Base-by-base conservation (phyloP, 2,797 vertebrate species). In the Clamator glandarius region DNA sequence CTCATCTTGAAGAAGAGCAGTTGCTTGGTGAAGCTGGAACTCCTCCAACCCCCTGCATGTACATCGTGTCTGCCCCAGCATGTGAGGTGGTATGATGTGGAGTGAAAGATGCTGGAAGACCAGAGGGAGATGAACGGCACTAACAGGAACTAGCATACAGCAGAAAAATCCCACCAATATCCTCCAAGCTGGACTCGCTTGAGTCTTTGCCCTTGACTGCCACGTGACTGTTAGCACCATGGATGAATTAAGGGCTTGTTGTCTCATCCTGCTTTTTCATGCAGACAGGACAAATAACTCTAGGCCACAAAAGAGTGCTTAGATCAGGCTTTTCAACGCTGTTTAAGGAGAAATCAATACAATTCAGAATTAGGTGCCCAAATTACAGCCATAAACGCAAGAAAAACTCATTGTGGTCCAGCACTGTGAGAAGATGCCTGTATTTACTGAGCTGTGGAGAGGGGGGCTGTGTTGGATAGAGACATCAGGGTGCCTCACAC, bases 221-320 rank as follows among this genome's bases (percentile, higher is more conserved):
- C 84, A 68, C 73, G 81, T 64, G 76, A 54, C 68, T 2, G 5
- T 75, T 85, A 85, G 79, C 33, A 59, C 39, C 2, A 1, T 0
- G 1, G 50, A 55, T 94, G 87, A 96, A 80, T 86, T 92, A 93
- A 57, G 80, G 73, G 58, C 58, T 92, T 88, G 73, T 89, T 88
- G 95, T 94, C 39, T 26, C 26, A 79, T 68, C 46, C 62, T 91
- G 91, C 57, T 95, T 93, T 84, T 93, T 93, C 89, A 85, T 64
- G 84, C 76, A 85, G 84, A 83, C 95, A 95, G 89, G 62, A 92
- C 66, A 91, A 95, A 93, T 89, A 85, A 89, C 81, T 94, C 69
- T 8, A 58, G 80, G 66, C 78, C 73, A 87, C 78, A 75, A 84
- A 90, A 92, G 70, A 90, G 86, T 91, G 88, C 94, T 96, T 89